A percentile compares a stretch with the other conserved stretches of the same genome.
These are phyloP conservation scores for Brachionichthys hirsutus DNA, from an alignment of 2,113 vertebrate genomes.

Conservation along the genomic window DNA sequence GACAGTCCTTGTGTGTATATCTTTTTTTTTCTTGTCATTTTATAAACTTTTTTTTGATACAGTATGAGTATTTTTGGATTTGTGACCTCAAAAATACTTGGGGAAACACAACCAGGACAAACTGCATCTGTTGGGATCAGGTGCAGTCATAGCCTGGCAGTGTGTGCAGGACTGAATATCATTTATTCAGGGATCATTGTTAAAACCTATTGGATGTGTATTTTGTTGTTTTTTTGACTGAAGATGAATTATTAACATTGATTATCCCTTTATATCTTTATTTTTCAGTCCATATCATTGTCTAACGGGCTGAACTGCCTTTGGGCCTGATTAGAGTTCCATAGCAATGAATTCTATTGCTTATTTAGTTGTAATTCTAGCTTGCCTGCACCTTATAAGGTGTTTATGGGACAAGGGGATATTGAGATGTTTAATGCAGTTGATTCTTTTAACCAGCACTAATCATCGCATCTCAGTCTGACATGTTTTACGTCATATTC, in stretches of 20 bases:
- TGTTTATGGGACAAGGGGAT: too few species aligned
- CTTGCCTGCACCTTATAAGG: neutral
- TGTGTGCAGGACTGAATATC: neutral
- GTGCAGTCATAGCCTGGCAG: neutral
- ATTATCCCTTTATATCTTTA: neutral
- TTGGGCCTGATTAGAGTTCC: neutral
- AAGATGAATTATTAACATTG: neutral
- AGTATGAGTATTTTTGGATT: constrained; percentile 43
- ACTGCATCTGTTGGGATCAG: constrained; percentile 31
- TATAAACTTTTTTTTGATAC: constrained; percentile 9
- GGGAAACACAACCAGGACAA: constrained; percentile 30
- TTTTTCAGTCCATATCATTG: neutral
- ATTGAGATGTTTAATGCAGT: too few species aligned
- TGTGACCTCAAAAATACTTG: constrained; percentile 43
- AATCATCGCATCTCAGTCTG: too few species aligned
- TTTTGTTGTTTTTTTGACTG: neutral
- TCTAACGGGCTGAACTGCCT: neutral
- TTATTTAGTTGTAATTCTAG: neutral
- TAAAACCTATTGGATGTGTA: neutral
- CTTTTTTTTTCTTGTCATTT: constrained; percentile 1
- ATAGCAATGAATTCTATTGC: neutral
- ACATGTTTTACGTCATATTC: too few species aligned
- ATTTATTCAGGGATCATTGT: constrained; percentile 20
- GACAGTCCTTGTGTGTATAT: constrained; percentile 30
- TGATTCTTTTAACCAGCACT: too few species aligned